A percentile compares a stretch with the other conserved stretches of the same genome.
Conservation (phyloP, 2,797 vertebrate species). For the Oryzias sinensis region DNA sequence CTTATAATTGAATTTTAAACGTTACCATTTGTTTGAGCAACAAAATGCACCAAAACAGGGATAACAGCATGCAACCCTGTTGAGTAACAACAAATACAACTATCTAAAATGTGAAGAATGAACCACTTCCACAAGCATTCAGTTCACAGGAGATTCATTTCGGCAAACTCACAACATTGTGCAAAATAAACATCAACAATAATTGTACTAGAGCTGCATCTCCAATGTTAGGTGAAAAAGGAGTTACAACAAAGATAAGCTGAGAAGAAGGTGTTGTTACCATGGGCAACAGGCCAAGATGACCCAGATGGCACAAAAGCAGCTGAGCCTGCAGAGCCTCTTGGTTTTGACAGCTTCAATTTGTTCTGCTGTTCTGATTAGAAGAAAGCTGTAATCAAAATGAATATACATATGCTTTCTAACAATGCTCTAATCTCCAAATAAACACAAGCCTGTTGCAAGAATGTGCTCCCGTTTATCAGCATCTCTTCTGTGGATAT, state of each 20-base stretch:
- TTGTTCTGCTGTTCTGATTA: constrained; percentile 14
- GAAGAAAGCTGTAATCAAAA: constrained; percentile 9
- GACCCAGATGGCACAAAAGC: constrained; percentile 58
- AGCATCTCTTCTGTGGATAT: too few species aligned
- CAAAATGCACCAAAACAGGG: too few species aligned
- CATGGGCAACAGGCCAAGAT: constrained; percentile 47
- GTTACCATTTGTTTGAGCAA: not conserved
- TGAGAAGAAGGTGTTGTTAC: constrained; percentile 50
- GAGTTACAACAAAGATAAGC: constrained; percentile 48
- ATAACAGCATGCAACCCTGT: too few species aligned
- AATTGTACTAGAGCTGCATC: constrained; percentile 19
- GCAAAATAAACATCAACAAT: constrained; percentile 11
- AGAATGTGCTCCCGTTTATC: not conserved
- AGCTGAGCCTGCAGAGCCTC: constrained; percentile 36
- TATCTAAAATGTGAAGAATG: too few species aligned
- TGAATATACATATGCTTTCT: constrained; percentile 20
- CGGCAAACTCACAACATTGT: constrained; percentile 6
- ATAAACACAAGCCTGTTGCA: constrained; percentile 1
- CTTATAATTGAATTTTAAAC: not conserved
- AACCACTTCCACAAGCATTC: not conserved
- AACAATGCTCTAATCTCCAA: not conserved
- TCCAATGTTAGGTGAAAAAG: constrained; percentile 43
- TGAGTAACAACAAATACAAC: too few species aligned
- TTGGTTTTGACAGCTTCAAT: constrained; percentile 32
- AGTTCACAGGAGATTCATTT: constrained; percentile 1